A percentile compares a stretch with the other conserved stretches of the same genome.
Evolutionary conservation across 1,140 invertebrate genomes (phyloP).

Genomic region (Ceratina calcarata): DNA sequence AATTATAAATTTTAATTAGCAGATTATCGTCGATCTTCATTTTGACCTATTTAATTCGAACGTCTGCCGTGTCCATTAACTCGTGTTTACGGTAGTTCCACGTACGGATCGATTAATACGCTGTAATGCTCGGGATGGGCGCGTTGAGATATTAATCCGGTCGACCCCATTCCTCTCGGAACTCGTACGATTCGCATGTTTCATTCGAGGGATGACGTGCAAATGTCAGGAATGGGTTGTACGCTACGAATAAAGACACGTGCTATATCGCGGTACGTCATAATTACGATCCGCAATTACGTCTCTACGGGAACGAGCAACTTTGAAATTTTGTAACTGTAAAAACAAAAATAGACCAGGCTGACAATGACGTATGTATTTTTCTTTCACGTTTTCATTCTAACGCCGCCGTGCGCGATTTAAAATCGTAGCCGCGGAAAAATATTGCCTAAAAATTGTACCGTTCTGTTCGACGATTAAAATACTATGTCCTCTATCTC

Average conservation of each 20-base stretch:
- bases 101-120: conserved; percentile 17
- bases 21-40: background rate
- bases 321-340: background rate
- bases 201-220: background rate
- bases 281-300: background rate
- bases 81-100: background rate
- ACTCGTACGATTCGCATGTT: conserved; percentile 8
- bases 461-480: background rate
- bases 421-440: no score
- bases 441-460: no score
- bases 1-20: no score
- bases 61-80: background rate
- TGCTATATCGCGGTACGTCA: background rate
- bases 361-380: background rate
- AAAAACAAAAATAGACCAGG: background rate
- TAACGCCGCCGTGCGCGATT: no score
- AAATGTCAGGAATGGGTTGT: background rate
- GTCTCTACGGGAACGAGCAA: background rate
- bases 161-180: conserved; percentile 3
- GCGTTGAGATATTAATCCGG: conserved; percentile 1
- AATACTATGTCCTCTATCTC: no score
- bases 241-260: background rate
- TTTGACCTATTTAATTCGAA: background rate
- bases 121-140: conserved; percentile 6
- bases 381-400: background rate